Base-by-base conservation (phyloP, 1,140 invertebrate species). In the Atopsyche davidsoni region DNA sequence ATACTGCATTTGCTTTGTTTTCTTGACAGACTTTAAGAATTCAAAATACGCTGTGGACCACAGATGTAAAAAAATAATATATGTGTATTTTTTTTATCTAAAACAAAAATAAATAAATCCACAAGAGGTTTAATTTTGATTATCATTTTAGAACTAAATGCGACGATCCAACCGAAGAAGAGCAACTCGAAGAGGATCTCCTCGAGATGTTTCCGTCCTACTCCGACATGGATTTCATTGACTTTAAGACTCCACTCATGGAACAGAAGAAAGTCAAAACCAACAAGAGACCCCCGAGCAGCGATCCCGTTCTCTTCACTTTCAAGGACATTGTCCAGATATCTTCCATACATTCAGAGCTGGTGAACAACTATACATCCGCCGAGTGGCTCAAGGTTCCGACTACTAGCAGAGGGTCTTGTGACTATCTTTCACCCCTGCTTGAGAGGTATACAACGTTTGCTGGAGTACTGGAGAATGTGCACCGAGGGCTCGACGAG, bases 151-250 rank as follows among this genome's bases (percentile, higher is more conserved):
- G 75, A 63, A 78, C 73, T 1, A 75, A 78, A 60, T 78, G 77
- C 40, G 75, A 79, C 52, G 72, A 73, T 21, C 69, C 80, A 62
- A 79, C 82, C 4, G 89, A 94, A 53, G 89, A 93, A 34, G 80
- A 88, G 53, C 76, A 81, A 48, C 78, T 82, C 1, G 69, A 80
- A 32, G 62, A 75, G 18, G 87, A 92, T 60, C 79, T 95, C 7
- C 68, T 72, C 42, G 66, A 80, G 61, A 72, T 85, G 51, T 96
- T 96, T 60, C 92, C 92, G 0, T 81, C 80, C 0, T 85, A 81
- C 62, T 71, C 80, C 2, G 78, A 87, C 28, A 61, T 70, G 31
- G 86, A 87, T 63, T 88, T 85, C 64, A 66, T 68, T 0, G 82
- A 86, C 53, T 76, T 82, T 48, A 75, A 72, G 62, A 64, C 65